These are phyloP conservation scores for Gerosis bhagava DNA, from an alignment of 2,888 invertebrate genomes.

Conservation along the genomic window DNA sequence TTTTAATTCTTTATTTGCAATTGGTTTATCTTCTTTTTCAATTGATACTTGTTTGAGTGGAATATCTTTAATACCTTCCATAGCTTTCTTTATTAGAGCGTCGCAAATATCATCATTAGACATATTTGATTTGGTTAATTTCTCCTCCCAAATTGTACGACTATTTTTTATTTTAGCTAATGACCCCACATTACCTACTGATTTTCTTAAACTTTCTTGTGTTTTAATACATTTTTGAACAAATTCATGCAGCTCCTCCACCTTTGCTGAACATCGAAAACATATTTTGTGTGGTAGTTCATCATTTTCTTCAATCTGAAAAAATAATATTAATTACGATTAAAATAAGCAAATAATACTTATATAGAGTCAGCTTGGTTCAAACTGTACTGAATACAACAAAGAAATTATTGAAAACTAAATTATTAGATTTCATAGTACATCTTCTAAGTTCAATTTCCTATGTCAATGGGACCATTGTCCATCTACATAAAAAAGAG, in stretches of 20 bases:
- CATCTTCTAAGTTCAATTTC: too few species aligned
- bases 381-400: too few species aligned
- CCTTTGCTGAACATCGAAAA: conserved; percentile 75
- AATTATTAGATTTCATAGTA: too few species aligned
- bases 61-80: conserved; percentile 64
- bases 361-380: too few species aligned
- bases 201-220: conserved; percentile 57
- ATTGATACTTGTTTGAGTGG: conserved; percentile 39
- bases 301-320: conserved; percentile 75
- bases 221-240: conserved; percentile 70
- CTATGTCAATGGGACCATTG: too few species aligned
- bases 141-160: conserved; percentile 65
- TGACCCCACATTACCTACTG: conserved; percentile 51
- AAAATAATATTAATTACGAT: too few species aligned
- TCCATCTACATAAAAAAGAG: too few species aligned
- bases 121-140: conserved; percentile 65
- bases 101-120: conserved; percentile 76
- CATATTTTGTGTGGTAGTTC: conserved; percentile 78
- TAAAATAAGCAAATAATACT: too few species aligned
- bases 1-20: background rate
- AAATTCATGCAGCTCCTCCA: conserved; percentile 74
- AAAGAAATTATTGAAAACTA: too few species aligned
- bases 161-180: conserved; percentile 52
- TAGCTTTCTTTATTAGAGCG: conserved; percentile 70
- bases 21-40: conserved; percentile 35